A percentile compares a stretch with the other conserved stretches of the same genome.
Evolutionary conservation across 2,888 invertebrate species (phyloP).

Genomic region (Bombylius major): DNA sequence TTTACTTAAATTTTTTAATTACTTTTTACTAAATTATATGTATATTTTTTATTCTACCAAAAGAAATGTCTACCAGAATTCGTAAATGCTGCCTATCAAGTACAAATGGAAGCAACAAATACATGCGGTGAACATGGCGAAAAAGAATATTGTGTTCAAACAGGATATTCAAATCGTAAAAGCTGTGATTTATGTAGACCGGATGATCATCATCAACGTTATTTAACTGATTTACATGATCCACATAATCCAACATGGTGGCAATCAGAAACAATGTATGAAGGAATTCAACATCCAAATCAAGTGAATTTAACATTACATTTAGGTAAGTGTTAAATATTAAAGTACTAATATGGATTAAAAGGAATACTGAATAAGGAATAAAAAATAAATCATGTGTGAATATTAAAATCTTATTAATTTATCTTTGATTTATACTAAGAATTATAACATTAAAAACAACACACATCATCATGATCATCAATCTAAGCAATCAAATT

Average conservation of each 20-base stretch:
- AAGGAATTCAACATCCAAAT: slow-evolving; percentile 80
- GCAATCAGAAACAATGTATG: slow-evolving; percentile 96
- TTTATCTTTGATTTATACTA: too few species aligned
- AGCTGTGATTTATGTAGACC: slow-evolving; percentile 64
- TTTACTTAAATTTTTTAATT: too few species aligned
- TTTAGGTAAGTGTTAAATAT: slow-evolving; percentile 47
- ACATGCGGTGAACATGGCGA: slow-evolving; percentile 80
- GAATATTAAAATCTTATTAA: too few species aligned
- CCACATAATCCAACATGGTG: slow-evolving; percentile 89
- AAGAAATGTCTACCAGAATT: slow-evolving; percentile 92
- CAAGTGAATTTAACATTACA: slow-evolving; percentile 86
- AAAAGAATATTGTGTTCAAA: slow-evolving; percentile 83
- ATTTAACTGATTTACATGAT: slow-evolving; percentile 84
- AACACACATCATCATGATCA: too few species aligned
- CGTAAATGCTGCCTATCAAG: slow-evolving; percentile 88
- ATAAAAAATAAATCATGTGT: too few species aligned
- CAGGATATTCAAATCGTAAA: slow-evolving; percentile 62
- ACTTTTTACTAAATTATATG: too few species aligned
- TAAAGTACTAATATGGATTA: too few species aligned
- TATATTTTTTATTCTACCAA: too few species aligned
- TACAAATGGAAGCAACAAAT: slow-evolving; percentile 84
- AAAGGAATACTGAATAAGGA: too few species aligned
- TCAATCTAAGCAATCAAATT: too few species aligned
- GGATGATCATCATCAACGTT: slow-evolving; percentile 55
- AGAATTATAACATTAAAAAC: too few species aligned